Conservation (phyloP, 2,888 invertebrate genomes). For the Sarcophaga rosellei region DNA sequence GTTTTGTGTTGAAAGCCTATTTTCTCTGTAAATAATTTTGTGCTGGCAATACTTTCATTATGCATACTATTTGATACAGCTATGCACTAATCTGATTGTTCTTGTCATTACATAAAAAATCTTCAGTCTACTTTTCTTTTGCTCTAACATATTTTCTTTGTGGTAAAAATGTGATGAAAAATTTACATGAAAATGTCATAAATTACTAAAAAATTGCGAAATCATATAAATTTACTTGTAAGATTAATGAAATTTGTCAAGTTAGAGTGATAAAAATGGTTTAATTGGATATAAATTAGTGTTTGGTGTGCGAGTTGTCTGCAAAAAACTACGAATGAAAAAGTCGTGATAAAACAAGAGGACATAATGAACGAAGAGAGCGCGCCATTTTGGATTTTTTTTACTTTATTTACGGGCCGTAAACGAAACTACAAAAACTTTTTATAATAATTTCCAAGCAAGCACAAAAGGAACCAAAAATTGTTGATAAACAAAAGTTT, state of each 20-base stretch:
- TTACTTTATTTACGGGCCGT: conserved; percentile 36
- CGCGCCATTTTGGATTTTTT: conserved; percentile 73
- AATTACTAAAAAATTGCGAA: conserved; percentile 24
- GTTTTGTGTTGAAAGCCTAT: no score
- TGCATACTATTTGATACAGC: conserved; percentile 19
- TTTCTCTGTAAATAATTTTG: neutral
- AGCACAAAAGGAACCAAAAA: no score
- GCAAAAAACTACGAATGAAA: conserved; percentile 41
- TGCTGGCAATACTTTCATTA: neutral
- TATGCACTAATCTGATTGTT: conserved; percentile 4
- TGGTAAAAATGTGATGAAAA: conserved; percentile 55
- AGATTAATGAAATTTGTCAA: conserved; percentile 6
- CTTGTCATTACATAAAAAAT: conserved; percentile 65
- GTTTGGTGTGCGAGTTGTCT: conserved; percentile 23
- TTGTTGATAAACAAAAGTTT: no score
- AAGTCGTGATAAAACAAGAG: conserved; percentile 41
- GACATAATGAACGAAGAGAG: conserved; percentile 55
- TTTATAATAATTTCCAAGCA: no score
- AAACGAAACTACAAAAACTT: conserved; percentile 8
- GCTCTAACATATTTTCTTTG: conserved; percentile 53
- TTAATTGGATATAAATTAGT: neutral
- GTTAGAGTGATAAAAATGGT: neutral
- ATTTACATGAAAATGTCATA: conserved; percentile 38
- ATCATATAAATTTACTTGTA: conserved; percentile 5
- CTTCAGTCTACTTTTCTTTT: conserved; percentile 61